Evolutionary conservation across 2,797 vertebrate species (phyloP).

Genomic region (Poecile montanus): DNA sequence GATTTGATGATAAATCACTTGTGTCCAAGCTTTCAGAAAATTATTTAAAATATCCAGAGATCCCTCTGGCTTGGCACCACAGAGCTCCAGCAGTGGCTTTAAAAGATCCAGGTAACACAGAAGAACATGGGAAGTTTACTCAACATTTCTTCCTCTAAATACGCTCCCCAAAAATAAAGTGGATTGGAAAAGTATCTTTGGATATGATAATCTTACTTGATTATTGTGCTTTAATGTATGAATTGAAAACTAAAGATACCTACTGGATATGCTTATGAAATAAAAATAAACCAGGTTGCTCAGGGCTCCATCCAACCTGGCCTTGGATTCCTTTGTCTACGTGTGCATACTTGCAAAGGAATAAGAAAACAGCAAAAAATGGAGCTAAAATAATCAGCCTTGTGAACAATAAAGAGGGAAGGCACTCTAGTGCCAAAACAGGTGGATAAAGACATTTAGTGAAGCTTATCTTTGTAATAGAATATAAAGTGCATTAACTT

Average conservation of each 20-base stretch:
- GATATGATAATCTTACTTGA: background rate
- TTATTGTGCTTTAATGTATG: background rate
- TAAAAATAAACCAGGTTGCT: background rate
- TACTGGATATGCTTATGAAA: background rate
- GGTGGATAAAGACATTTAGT: background rate
- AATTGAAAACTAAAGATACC: background rate
- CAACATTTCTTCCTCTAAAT: background rate
- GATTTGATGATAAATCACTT: background rate
- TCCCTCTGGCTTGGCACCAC: background rate
- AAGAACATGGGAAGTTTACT: background rate
- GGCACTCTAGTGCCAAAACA: background rate
- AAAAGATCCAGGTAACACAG: background rate
- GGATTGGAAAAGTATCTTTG: background rate
- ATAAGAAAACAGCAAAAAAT: background rate
- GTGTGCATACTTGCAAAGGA: background rate
- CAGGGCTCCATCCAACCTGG: background rate
- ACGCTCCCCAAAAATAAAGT: background rate
- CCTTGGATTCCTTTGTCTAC: background rate
- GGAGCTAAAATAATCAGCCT: background rate
- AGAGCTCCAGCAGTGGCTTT: background rate
- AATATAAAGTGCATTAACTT: background rate
- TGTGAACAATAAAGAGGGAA: background rate
- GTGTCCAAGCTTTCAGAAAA: background rate
- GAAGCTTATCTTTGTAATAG: background rate
- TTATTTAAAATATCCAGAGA: background rate